Conservation (phyloP, 1,140 invertebrate genomes). For the Papilio dardanus region DNA sequence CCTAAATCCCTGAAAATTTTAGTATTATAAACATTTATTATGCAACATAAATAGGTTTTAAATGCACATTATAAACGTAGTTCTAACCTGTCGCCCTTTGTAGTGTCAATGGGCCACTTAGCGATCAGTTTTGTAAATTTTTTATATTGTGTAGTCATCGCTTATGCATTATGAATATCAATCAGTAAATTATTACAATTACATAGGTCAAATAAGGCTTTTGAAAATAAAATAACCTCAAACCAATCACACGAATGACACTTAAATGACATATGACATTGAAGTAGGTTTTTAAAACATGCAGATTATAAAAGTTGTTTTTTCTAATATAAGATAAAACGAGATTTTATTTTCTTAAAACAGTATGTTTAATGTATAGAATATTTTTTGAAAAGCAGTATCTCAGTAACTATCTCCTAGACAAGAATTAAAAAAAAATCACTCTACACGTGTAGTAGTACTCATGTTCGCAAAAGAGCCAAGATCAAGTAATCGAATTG, state of each 20-base stretch:
- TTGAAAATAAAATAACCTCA: neutral
- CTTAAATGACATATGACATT: conserved; percentile 1
- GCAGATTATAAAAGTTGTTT: no score
- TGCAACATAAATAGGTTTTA: neutral
- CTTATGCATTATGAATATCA: conserved; percentile 29
- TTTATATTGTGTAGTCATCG: conserved; percentile 87
- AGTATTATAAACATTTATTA: conserved; percentile 3
- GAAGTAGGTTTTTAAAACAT: neutral
- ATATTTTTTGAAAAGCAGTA: no score
- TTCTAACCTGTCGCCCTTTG: conserved; percentile 88
- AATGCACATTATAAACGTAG: neutral
- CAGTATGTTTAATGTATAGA: no score
- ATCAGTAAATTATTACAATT: conserved; percentile 7
- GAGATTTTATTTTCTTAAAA: no score
- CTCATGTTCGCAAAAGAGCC: no score
- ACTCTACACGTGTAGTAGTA: no score
- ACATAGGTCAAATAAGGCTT: neutral
- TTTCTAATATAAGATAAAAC: no score
- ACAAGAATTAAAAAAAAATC: no score
- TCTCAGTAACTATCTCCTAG: no score
- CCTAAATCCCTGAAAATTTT: conserved; percentile 88
- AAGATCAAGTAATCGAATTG: no score
- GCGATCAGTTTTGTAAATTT: conserved; percentile 89
- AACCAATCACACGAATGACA: neutral
- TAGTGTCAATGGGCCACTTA: conserved; percentile 90